These are phyloP conservation scores for Noctua fimbriata DNA, from an alignment of 2,888 invertebrate species.

Conservation along the genomic window DNA sequence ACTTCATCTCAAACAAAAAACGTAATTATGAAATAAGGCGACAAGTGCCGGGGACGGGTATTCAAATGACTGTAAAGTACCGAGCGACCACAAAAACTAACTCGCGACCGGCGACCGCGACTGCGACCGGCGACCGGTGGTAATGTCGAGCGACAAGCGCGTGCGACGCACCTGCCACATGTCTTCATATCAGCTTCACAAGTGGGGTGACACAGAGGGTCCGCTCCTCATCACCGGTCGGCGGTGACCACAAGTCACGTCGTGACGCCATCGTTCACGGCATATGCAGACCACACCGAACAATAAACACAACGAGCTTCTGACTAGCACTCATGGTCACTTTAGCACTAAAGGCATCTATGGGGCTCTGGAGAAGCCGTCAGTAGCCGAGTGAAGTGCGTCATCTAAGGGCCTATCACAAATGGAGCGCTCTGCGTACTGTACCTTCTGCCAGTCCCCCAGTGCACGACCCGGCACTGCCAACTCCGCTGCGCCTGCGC, in stretches of 20 bases:
- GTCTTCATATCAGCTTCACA: neutral
- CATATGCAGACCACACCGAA: neutral
- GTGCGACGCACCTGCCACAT: conserved; percentile 23
- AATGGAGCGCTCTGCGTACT: neutral
- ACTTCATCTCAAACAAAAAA: conserved; percentile 32
- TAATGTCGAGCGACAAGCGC: conserved; percentile 29
- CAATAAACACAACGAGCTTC: neutral
- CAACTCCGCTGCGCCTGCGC: conserved; percentile 44
- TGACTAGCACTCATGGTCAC: neutral
- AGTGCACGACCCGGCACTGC: neutral
- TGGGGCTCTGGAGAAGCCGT: neutral
- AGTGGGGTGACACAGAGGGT: neutral
- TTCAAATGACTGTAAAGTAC: conserved; percentile 37
- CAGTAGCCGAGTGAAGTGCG: too few relatives aligned
- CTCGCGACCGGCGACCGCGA: neutral
- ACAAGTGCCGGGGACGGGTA: conserved; percentile 43
- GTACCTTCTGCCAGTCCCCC: conserved; percentile 37
- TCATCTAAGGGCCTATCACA: too few relatives aligned
- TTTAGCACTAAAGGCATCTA: neutral
- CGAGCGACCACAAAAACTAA: conserved; percentile 41
- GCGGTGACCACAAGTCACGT: too few relatives aligned
- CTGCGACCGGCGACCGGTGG: neutral
- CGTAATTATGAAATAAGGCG: conserved; percentile 25
- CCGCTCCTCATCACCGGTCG: neutral
- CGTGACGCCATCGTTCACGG: neutral